Evolutionary conservation across 2,888 invertebrate genomes (phyloP).

Genomic region (Hesperia comma): DNA sequence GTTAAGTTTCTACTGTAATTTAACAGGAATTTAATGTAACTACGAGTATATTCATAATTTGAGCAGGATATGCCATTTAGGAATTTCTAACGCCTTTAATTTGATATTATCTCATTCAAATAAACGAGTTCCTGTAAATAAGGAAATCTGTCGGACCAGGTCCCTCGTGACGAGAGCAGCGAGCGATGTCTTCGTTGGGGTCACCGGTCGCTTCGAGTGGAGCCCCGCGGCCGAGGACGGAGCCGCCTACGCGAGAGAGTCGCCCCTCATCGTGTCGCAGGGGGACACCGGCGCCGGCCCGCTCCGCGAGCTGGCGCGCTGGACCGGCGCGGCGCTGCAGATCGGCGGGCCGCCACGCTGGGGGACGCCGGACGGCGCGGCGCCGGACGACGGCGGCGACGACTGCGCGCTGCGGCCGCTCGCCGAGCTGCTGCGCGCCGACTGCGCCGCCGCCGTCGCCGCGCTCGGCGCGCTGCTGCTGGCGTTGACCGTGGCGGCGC

Average conservation of each 20-base stretch:
- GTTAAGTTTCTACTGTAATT: too few relatives aligned
- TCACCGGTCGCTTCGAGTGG: conserved; percentile 69
- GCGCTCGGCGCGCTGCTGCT: conserved; percentile 54
- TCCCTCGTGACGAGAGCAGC: conserved; percentile 49
- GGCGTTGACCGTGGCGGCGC: conserved; percentile 53
- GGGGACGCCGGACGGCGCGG: conserved; percentile 84
- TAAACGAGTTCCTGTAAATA: neutral
- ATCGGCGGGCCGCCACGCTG: conserved; percentile 87
- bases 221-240: conserved; percentile 38
- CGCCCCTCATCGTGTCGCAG: conserved; percentile 78
- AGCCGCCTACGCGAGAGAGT: conserved; percentile 44
- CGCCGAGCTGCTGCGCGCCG: conserved; percentile 86
- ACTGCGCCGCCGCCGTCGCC: conserved; percentile 89
- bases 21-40: too few relatives aligned
- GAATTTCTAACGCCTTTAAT: too few relatives aligned
- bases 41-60: too few relatives aligned
- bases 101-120: too few relatives aligned
- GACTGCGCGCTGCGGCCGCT: conserved; percentile 88
- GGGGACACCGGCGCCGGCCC: conserved; percentile 73
- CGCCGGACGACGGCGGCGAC: conserved; percentile 88
- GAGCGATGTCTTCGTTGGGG: conserved; percentile 51
- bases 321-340: conserved; percentile 90
- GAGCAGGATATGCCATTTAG: too few relatives aligned
- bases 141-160: conserved; percentile 46
- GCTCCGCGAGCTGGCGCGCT: conserved; percentile 87